Evolutionary conservation across 2,888 invertebrate species (phyloP).

Genomic region (Uropetala carovei): DNA sequence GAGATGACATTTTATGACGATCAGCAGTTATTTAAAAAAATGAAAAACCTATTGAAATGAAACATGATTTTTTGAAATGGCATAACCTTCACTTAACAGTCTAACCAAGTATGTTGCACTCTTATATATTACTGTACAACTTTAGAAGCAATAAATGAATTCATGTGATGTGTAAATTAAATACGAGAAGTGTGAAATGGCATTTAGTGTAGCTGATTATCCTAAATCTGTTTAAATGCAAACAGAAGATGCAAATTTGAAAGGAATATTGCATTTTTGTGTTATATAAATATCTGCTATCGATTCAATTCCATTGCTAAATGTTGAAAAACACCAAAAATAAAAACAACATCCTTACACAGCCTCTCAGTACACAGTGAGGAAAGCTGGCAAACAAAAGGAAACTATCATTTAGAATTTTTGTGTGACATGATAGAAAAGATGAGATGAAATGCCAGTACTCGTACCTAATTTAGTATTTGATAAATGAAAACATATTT

Average conservation of each 20-base stretch:
- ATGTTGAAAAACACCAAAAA: not conserved
- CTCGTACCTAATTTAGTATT: too few species aligned
- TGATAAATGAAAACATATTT: too few species aligned
- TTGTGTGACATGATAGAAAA: too few species aligned
- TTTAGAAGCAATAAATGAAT: conserved; percentile 54
- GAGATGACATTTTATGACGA: not conserved
- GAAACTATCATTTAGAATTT: too few species aligned
- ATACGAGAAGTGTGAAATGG: not conserved
- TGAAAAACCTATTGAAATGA: not conserved
- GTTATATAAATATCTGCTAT: not conserved
- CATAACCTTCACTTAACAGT: not conserved
- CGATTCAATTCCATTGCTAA: not conserved
- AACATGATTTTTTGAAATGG: not conserved
- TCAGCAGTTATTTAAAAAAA: not conserved
- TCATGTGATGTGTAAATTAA: conserved; percentile 30
- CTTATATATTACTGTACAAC: conserved; percentile 48
- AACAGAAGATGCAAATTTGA: not conserved
- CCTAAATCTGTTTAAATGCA: not conserved
- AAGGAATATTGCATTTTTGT: not conserved
- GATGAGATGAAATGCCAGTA: too few species aligned
- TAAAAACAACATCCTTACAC: not conserved
- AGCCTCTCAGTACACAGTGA: too few species aligned
- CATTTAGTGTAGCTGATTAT: not conserved
- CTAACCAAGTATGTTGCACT: conserved; percentile 12
- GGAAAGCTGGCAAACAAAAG: too few species aligned